Evolutionary conservation across 2,113 vertebrate genomes (phyloP), one percentile per base, ranked within the genome.

Genomic region (Amia ocellicauda): DNA sequence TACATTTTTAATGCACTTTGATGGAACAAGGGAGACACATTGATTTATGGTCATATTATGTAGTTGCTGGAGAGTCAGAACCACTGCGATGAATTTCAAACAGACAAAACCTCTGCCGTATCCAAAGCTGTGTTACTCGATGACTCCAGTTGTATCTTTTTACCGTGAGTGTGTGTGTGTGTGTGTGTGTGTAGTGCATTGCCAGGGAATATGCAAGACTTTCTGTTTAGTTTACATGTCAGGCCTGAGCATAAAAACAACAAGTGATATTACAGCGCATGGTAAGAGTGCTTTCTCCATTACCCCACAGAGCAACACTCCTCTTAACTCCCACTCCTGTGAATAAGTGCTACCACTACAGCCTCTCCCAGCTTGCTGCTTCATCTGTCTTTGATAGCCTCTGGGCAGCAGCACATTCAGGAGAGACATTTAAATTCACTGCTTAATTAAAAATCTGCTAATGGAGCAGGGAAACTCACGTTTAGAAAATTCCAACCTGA

Each of bases 381-480:
- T 26, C 26, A 23, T 49, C 59, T 28, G 24, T 5, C 52, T 64
- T 53, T 31, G 7, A 28, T 19, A 47, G 28, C 23, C 28, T 16
- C 20, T 23, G 43, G 40, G 4, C 42, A 36, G 17, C 56, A 36
- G 43, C 31, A 31, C 28, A 50, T 23, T n/a, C 45, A 23, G 19
- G 9, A 47, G 58, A 14, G 28, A 36, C 20, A 56, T 45, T n/a
- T 59, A 23, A 8, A 59, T 52, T 41, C 36, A 47, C 24, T 62
- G 50, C 55, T 58, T 59, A 27, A 51, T 52, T 52, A 60, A 52
- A 59, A 51, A 42, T 28, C n/a, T 29, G 29, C 27, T 22, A 66
- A 27, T 43, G 49, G 49, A 66, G 55, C 55, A 41, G n/a, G 31
- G 55, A 14, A 66, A 50, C 24, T 49, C 22, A 7, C 24, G 10